phyloP scores from a whole-genome alignment of 2,888 invertebrate species.

The Toxonevra muliebris region DNA sequence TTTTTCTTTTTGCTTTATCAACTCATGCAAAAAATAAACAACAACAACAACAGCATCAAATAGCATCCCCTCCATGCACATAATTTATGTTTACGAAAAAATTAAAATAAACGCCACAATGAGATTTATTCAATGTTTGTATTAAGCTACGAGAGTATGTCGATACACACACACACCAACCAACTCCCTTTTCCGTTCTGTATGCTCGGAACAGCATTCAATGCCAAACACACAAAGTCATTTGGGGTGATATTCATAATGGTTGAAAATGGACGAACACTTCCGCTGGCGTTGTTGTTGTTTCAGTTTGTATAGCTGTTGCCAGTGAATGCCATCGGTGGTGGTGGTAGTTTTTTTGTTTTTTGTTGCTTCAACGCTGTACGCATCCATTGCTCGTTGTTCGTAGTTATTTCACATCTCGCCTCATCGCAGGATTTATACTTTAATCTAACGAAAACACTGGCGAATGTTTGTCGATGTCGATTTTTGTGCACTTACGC shows the following conservation, averaged over 20 bases:
- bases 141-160: slow-evolving; percentile 50
- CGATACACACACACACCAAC: slow-evolving; percentile 37
- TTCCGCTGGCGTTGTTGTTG: background rate
- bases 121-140: slow-evolving; percentile 61
- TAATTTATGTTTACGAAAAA: slow-evolving; percentile 58
- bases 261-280: slow-evolving; percentile 39
- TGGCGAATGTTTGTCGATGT: slow-evolving; percentile 29
- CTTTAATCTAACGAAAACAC: slow-evolving; percentile 47
- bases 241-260: slow-evolving; percentile 58
- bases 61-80: slow-evolving; percentile 49
- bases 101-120: slow-evolving; percentile 60
- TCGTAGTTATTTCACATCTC: slow-evolving; percentile 21
- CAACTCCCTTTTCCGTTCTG: background rate
- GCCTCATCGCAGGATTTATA: slow-evolving; percentile 39
- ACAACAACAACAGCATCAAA: background rate
- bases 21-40: background rate
- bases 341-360: background rate
- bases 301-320: background rate
- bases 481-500: slow-evolving; percentile 48
- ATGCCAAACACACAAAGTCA: slow-evolving; percentile 22
- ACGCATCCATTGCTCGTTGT: background rate
- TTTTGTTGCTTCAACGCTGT: background rate
- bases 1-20: background rate
- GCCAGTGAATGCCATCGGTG: background rate
- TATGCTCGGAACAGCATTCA: no score